These are phyloP conservation scores for Pammene aurita DNA, from an alignment of 2,888 invertebrate species.

Conservation along the genomic window DNA sequence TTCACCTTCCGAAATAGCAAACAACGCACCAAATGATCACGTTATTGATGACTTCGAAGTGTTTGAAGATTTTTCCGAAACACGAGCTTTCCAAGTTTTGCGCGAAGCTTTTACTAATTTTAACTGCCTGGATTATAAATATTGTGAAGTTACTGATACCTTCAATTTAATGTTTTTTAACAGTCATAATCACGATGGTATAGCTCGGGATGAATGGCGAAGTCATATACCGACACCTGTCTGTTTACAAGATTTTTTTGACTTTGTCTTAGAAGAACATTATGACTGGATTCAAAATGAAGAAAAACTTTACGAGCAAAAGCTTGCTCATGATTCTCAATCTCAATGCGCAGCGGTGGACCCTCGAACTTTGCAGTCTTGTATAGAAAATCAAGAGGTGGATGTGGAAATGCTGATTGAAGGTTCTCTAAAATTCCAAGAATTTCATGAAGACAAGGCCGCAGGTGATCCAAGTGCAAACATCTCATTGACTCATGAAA, in stretches of 20 bases:
- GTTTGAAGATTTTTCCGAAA: constrained; percentile 71
- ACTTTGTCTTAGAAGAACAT: constrained; percentile 77
- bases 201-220: constrained; percentile 74
- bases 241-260: constrained; percentile 81
- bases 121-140: constrained; percentile 76
- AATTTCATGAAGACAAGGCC: constrained; percentile 53
- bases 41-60: constrained; percentile 72
- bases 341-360: constrained; percentile 56
- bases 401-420: constrained; percentile 70
- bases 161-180: constrained; percentile 74
- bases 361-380: constrained; percentile 56
- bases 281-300: constrained; percentile 76
- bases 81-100: constrained; percentile 65
- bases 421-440: constrained; percentile 72
- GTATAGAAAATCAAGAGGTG: constrained; percentile 63
- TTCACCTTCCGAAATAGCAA: constrained; percentile 71
- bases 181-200: constrained; percentile 68
- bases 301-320: constrained; percentile 67
- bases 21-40: constrained; percentile 59
- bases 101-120: constrained; percentile 67
- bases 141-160: constrained; percentile 74
- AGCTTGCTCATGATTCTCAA: constrained; percentile 51
- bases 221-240: constrained; percentile 76
- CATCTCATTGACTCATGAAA: constrained; percentile 48
- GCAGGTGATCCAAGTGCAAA: constrained; percentile 44